Evolutionary conservation across 2,797 vertebrate species (phyloP), one percentile per base, ranked within the genome.

Genomic region (Silurus aristotelis): DNA sequence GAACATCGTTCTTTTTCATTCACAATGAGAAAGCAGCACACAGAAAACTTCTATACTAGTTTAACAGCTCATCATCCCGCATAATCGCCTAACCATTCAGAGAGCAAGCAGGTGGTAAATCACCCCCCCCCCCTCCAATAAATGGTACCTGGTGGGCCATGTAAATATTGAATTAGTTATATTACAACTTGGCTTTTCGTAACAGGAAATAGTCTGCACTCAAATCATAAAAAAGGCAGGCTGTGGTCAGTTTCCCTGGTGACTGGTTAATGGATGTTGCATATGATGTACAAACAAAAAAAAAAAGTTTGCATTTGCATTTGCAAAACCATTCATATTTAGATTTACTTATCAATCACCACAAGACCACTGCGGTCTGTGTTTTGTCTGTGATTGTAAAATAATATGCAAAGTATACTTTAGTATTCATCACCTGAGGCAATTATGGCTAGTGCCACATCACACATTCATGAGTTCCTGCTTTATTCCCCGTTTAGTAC

Each of bases 141-240:
- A 89, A 90, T 64, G n/a, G n/a, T 43, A 83, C 19, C 79, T 73
- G 86, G 89, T 79, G 88, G 89, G 88, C 87, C 91, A 89, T 87
- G 93, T 91, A 93, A 95, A 95, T 95, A 95, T 95, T 94, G 92
- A 92, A 91, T 89, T 90, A 91, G 90, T 90, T 70, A 87, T 31
- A 56, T 77, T 83, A 84, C 68, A 84, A 79, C 60, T 82, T 3
- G 90, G 90, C 90, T 88, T 91, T 89, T 80, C 86, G 87, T 78
- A 89, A 93, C 93, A 94, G 93, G 89, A 90, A 88, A 91, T 86
- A 90, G 91, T 89, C 93, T 93, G 91, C 90, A 91, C 90, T 92
- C 89, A 90, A 89, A 89, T 90, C 91, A 92, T 92, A 93, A 94
- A 93, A 38, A 92, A 92, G 80, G 88, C 85, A 89, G 88, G 22